Evolutionary conservation across 2,113 vertebrate species (phyloP).

Genomic region (Pedionomus torquatus): DNA sequence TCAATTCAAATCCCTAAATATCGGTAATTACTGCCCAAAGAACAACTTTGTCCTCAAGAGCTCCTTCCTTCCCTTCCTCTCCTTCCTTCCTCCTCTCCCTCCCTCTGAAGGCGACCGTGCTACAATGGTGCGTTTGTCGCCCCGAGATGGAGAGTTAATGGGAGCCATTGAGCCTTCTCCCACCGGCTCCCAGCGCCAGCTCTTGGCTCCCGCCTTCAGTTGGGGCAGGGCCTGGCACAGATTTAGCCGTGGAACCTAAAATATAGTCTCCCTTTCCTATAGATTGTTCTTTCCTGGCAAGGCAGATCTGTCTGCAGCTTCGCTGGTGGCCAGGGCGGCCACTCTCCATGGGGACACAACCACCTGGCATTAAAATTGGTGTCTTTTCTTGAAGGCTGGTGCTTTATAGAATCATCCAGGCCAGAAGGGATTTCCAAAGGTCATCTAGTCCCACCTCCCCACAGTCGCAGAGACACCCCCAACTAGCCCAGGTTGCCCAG

Average conservation of each 20-base stretch:
- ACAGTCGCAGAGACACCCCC: too few relatives aligned
- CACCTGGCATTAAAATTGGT: rapidly evolving
- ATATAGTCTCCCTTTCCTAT: background rate
- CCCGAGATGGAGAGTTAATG: background rate
- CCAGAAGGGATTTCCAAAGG: too few relatives aligned
- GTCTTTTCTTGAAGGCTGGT: background rate
- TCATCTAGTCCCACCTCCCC: too few relatives aligned
- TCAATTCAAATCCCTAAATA: slow-evolving; percentile 48
- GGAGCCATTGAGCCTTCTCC: background rate
- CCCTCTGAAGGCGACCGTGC: background rate
- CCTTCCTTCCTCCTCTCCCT: background rate
- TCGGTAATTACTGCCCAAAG: slow-evolving; percentile 44
- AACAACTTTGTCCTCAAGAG: slow-evolving; percentile 45
- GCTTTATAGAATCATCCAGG: too few relatives aligned
- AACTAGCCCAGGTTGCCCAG: too few relatives aligned
- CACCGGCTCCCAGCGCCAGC: background rate
- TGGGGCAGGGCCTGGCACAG: background rate
- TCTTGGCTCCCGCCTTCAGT: background rate
- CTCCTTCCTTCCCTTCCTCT: slow-evolving; percentile 38
- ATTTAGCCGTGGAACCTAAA: background rate
- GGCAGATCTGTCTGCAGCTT: background rate
- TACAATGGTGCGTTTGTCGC: background rate
- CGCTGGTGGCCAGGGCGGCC: background rate
- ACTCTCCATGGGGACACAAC: rapidly evolving
- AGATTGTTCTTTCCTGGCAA: background rate